Evolutionary conservation across 2,113 vertebrate species (phyloP), one percentile per base, ranked within the genome.

Genomic region (Beaufortia kweichowensis): DNA sequence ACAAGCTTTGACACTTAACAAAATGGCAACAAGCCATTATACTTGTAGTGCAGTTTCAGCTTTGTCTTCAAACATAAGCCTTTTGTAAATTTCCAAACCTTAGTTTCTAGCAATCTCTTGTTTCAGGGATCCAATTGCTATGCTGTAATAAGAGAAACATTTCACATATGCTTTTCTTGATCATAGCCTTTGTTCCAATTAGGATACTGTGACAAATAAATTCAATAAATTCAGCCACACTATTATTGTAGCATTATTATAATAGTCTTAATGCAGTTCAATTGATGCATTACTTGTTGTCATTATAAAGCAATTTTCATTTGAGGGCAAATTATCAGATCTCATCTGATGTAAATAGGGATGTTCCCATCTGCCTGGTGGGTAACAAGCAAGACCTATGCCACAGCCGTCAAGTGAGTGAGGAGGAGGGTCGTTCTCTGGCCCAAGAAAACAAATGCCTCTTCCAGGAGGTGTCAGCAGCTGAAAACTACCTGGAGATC

Each of bases 361-460:
- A 87, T 0, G 86, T 91, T 10, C 88, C 91, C 0, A 85, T 92
- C 50, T 92, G 88, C 43, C 90, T 93, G 77, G 81, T 92, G 75
- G 92, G 90, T 0, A 93, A 93, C 87, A 93, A 92, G 77, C 90
- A 89, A 85, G 91, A 93, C 82, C 87, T 92, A 63, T 91, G 90
- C 75, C 91, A 92, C 46, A 87, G 79, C 65, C 83, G 91, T 24
- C 89, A 93, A 87, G 91, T 93, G 26, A 39, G 67, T 0, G 91
- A 91, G 71, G 92, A 91, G n/a, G 91, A 92, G 39, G 92, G 83
- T 17, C 87, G 84, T 28, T 35, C 83, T 62, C 84, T 92, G 57
- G 89, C 91, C 0, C 85, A 88, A 73, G 90, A 92, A 79, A 82
- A 85, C 86, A 86, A 71, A 79, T 91, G 90, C 15, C 67, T 83